A percentile compares a stretch with the other conserved stretches of the same genome.
Evolutionary conservation across 2,797 vertebrate genomes (phyloP).

Genomic region (Pogonophryne albipinna): DNA sequence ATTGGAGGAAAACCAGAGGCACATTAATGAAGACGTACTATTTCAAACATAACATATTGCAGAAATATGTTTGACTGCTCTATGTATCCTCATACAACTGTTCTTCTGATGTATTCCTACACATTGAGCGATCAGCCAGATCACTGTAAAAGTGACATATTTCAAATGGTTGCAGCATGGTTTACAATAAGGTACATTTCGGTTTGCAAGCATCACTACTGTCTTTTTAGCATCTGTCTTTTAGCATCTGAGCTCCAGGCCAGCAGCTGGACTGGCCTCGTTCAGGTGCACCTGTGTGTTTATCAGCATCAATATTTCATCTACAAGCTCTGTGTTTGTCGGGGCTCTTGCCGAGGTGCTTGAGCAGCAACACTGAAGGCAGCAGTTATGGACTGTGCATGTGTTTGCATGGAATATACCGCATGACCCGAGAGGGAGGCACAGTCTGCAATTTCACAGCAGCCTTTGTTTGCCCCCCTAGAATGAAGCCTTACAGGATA

Average conservation of each 20-base stretch:
- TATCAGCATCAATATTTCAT: constrained; percentile 57
- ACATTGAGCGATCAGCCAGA: background rate
- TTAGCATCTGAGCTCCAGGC: constrained; percentile 23
- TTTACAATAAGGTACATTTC: background rate
- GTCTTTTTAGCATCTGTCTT: background rate
- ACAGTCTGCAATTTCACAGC: constrained; percentile 86
- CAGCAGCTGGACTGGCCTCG: constrained; percentile 53
- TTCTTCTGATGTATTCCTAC: no score
- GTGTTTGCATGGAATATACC: constrained; percentile 67
- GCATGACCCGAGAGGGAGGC: constrained; percentile 66
- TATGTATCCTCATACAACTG: no score
- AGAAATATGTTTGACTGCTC: background rate
- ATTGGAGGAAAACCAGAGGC: constrained; percentile 2
- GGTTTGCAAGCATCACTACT: background rate
- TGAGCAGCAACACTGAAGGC: constrained; percentile 44
- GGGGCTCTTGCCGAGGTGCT: constrained; percentile 33
- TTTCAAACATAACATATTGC: background rate
- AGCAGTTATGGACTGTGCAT: constrained; percentile 60
- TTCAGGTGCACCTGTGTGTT: constrained; percentile 44
- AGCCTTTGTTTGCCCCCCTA: constrained; percentile 85
- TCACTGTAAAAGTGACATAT: constrained; percentile 7
- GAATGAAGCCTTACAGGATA: constrained; percentile 90
- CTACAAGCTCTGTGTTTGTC: constrained; percentile 39
- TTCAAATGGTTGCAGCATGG: constrained; percentile 14
- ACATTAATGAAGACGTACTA: background rate